Conservation (phyloP, 2,888 invertebrate species). For the Achlya flavicornis region DNA sequence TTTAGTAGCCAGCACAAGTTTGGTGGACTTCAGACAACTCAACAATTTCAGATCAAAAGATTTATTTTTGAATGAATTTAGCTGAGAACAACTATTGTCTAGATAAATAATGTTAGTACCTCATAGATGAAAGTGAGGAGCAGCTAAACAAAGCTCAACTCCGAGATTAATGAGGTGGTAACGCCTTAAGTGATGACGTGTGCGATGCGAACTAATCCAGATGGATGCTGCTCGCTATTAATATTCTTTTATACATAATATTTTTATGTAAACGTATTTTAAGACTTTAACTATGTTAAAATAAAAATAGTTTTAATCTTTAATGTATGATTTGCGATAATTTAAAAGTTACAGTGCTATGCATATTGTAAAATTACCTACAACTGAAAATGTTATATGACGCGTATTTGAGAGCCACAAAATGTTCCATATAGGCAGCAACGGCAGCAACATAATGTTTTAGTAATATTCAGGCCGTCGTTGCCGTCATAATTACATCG, state of each 20-base stretch:
- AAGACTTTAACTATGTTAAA: neutral
- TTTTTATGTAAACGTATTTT: constrained; percentile 4
- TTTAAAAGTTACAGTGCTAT: neutral
- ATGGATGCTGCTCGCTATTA: constrained; percentile 20
- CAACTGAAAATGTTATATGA: neutral
- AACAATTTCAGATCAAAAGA: neutral
- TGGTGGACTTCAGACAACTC: neutral
- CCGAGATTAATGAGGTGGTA: constrained; percentile 47
- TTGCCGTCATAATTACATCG: constrained; percentile 31
- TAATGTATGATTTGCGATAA: too few relatives aligned
- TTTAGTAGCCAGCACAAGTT: neutral
- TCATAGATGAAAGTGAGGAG: constrained; percentile 41
- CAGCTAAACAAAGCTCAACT: constrained; percentile 39
- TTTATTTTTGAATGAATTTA: constrained; percentile 7
- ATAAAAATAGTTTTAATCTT: neutral
- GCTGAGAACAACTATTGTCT: constrained; percentile 16
- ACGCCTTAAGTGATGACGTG: constrained; percentile 38
- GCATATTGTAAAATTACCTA: neutral
- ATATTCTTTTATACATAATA: constrained; percentile 11
- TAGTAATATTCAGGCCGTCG: constrained; percentile 26
- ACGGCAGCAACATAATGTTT: constrained; percentile 18
- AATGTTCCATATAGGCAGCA: constrained; percentile 1
- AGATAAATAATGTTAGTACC: constrained; percentile 32
- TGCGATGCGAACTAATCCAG: constrained; percentile 45
- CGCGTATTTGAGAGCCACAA: neutral